Percentiles rank a stretch among this genome's conserved stretches.
Conservation (phyloP, 2,888 invertebrate species). For the Liopterus haemorrhoidalis region DNA sequence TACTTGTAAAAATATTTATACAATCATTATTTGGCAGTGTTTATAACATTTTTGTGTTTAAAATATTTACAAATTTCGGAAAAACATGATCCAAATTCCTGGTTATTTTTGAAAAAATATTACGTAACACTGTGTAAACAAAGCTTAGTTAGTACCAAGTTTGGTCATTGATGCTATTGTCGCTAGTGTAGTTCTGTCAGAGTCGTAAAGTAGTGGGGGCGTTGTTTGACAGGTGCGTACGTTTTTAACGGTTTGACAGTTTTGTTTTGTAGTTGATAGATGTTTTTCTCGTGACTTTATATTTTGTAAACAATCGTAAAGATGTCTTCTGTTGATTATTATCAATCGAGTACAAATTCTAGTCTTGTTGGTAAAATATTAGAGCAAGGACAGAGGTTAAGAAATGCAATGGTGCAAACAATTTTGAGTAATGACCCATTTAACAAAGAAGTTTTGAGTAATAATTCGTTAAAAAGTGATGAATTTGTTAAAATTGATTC, state of each 20-base stretch:
- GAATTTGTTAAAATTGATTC: too few relatives aligned
- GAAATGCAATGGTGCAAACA: conserved; percentile 44
- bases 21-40: too few relatives aligned
- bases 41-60: too few relatives aligned
- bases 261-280: conserved; percentile 17
- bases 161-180: background rate
- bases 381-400: conserved; percentile 41
- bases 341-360: conserved; percentile 15
- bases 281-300: conserved; percentile 11
- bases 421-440: conserved; percentile 43
- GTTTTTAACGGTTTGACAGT: conserved; percentile 22
- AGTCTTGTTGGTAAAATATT: conserved; percentile 36
- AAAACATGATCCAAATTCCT: too few relatives aligned
- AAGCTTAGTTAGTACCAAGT: background rate
- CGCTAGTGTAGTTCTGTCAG: background rate
- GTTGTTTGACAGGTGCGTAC: conserved; percentile 22
- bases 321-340: conserved; percentile 17
- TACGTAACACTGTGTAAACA: background rate
- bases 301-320: conserved; percentile 7
- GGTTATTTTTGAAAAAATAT: too few relatives aligned
- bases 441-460: conserved; percentile 34
- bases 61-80: too few relatives aligned
- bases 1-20: too few relatives aligned
- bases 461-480: too few relatives aligned
- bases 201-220: conserved; percentile 2